Percentiles rank a stretch among this genome's conserved stretches.
Evolutionary conservation across 2,888 invertebrate genomes (phyloP).

Genomic region (Diloba caeruleocephala): DNA sequence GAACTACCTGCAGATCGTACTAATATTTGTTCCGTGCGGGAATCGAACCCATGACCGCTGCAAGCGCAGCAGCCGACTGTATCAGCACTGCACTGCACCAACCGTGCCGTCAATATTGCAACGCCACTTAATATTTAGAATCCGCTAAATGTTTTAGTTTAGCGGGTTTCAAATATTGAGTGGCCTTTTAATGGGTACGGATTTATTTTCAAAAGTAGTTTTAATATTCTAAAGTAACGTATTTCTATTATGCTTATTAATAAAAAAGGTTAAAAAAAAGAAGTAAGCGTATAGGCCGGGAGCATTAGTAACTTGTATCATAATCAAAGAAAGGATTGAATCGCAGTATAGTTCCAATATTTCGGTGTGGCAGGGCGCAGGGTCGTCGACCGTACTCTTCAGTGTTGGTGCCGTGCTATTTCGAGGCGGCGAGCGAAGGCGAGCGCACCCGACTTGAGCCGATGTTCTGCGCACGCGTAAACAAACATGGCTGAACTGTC

Average conservation of each 20-base stretch:
- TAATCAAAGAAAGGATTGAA: constrained; percentile 76
- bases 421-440: constrained; percentile 80
- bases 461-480: constrained; percentile 82
- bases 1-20: no score
- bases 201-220: no score
- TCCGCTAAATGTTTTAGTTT: no score
- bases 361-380: constrained; percentile 83
- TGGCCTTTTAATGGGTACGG: no score
- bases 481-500: constrained; percentile 88
- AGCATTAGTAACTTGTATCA: constrained; percentile 65
- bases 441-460: constrained; percentile 76
- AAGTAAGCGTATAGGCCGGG: constrained; percentile 43
- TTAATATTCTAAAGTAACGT: no score
- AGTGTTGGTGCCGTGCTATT: constrained; percentile 85
- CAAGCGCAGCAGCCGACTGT: no score
- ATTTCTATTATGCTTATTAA: background rate
- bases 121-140: no score
- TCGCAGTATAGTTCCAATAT: constrained; percentile 81
- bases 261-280: constrained; percentile 40
- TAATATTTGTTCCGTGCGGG: no score
- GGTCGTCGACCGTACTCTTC: constrained; percentile 86
- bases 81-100: no score
- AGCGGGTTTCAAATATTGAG: no score
- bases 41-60: no score
- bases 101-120: no score